These are phyloP conservation scores for Lepus townsendii DNA, from an alignment of 2,797 vertebrate species.

Conservation along the genomic window DNA sequence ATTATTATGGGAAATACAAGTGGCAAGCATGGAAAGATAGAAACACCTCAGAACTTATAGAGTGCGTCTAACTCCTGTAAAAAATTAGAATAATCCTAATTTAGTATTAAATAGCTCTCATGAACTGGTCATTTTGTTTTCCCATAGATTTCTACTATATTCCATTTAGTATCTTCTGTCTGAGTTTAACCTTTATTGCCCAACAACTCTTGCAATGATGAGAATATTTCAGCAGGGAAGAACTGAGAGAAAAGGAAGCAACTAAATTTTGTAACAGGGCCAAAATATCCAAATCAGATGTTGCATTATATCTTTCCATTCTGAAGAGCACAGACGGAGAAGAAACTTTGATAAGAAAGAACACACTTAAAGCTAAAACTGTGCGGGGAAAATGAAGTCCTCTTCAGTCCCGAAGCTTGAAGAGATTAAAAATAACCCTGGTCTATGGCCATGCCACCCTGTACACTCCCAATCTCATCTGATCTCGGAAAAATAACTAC, in stretches of 20 bases:
- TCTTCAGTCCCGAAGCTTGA: neutral
- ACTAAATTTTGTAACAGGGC: neutral
- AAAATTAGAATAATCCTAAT: neutral
- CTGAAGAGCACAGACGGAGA: neutral
- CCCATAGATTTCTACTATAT: neutral
- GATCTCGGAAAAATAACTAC: neutral
- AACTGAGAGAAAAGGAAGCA: neutral
- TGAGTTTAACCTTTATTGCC: neutral
- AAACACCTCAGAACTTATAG: neutral
- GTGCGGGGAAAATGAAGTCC: neutral
- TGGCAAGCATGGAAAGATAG: neutral
- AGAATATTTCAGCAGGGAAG: neutral
- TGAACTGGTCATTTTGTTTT: neutral
- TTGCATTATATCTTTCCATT: neutral
- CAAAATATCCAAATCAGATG: neutral
- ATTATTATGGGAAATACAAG: neutral
- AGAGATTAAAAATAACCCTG: neutral
- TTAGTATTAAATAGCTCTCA: neutral
- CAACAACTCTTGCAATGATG: neutral
- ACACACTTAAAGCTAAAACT: neutral
- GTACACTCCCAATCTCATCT: too few species aligned
- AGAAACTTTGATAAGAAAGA: neutral
- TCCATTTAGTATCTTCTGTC: neutral
- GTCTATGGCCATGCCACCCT: too few species aligned
- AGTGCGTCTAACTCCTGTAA: neutral